Base-by-base conservation (phyloP, 2,888 invertebrate species). In the Agriopis marginaria region DNA sequence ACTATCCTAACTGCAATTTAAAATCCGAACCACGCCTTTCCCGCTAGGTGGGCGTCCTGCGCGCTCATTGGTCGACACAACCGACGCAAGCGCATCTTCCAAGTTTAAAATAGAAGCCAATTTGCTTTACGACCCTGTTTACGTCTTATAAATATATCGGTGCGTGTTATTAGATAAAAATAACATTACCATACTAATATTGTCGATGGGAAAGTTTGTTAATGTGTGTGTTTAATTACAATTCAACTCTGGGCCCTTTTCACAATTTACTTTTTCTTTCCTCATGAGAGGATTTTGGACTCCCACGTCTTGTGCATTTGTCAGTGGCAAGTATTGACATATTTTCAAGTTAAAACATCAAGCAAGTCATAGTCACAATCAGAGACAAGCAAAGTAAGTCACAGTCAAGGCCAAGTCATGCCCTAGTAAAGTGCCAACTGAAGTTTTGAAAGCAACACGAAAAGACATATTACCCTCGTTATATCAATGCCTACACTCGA, bases 121-220 rank as follows among this genome's bases (percentile, higher is more conserved):
- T 74, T 77, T 77, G 72, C 75, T 75, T 77, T 71, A 72, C 63
- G 66, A 59, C 54, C 61, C 55, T 62, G 68, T 65, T 65, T 65
- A 69, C 50, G 59, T 69, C 76, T 77, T 77, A 79, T 81, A 81
- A 82, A 81, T 83, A 78, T 81, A 77, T 82, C 80, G 73, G 67
- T 79, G 72, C 74, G 68, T 60, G 76, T 79, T 79, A 76, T 84
- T 79, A 78, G 70, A 71, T 68, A 64, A 72, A 66, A 73, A 72
- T 74, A 76, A 75, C 50, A 47, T 61, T 62, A 58, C 45, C 55
- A 55, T 32, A 58, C 45, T 32, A 58, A 58, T 32, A 45, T 44
- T 11, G 11, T 56, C 8, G 45, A 45, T 12, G 12, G 23, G 12
- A 7, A 23, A 8, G 10, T 23, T 58, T 45, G 58, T 58, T 23